A percentile compares a stretch with the other conserved stretches of the same genome.
Evolutionary conservation across 2,113 vertebrate genomes (phyloP).

Genomic region (Alexandromys fortis): DNA sequence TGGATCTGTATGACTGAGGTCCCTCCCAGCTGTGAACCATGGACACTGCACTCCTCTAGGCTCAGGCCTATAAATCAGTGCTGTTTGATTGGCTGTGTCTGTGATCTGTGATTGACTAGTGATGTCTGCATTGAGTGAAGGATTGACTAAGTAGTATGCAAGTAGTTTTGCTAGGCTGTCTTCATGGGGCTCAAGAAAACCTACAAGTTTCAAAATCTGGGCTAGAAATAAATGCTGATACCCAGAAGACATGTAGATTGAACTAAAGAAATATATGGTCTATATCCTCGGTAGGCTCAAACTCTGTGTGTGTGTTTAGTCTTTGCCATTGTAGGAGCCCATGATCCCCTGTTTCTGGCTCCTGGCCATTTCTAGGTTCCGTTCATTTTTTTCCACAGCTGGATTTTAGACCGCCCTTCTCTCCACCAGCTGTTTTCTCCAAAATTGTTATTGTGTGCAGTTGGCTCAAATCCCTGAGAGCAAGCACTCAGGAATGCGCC

Average conservation of each 20-base stretch:
- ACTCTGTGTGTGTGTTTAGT: neutral
- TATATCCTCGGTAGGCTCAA: neutral
- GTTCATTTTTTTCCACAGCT: neutral
- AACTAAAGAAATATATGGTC: neutral
- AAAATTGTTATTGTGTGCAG: conserved; percentile 37
- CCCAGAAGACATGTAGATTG: neutral
- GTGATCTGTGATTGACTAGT: neutral
- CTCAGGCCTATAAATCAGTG: neutral
- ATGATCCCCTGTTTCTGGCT: neutral
- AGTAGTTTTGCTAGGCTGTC: neutral
- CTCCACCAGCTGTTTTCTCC: conserved; percentile 16
- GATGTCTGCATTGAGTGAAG: neutral
- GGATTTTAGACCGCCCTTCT: neutral
- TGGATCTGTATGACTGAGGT: too few species aligned
- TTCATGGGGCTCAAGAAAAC: neutral
- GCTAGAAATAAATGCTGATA: neutral
- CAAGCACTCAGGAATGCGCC: conserved; percentile 53
- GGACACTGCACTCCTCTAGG: neutral
- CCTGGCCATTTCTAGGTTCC: neutral
- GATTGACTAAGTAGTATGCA: fast-evolving
- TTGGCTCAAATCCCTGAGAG: conserved; percentile 52
- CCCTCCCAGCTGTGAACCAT: neutral
- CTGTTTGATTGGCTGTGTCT: neutral
- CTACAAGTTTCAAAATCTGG: neutral
- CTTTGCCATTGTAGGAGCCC: neutral